A percentile compares a stretch with the other conserved stretches of the same genome.
Evolutionary conservation across 2,888 invertebrate species (phyloP).

Genomic region (Synanthedon tipuliformis): DNA sequence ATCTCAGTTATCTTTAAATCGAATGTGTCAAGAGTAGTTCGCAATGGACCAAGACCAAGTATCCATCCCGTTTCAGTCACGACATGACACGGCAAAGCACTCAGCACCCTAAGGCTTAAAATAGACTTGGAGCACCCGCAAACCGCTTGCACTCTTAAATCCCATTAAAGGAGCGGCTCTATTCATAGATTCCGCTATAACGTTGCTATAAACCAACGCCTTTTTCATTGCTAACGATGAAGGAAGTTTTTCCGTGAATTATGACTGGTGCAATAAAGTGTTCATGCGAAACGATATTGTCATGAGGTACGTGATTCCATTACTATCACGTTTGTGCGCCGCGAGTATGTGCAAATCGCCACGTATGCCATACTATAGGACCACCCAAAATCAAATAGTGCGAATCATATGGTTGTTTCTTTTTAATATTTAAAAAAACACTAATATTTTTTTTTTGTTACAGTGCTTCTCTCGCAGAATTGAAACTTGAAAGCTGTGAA

Average conservation of each 20-base stretch:
- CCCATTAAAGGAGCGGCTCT: conserved; percentile 38
- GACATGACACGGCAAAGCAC: conserved; percentile 51
- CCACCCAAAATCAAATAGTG: too few species aligned
- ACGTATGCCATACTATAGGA: background rate
- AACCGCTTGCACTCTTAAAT: conserved; percentile 46
- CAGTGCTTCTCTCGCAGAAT: too few species aligned
- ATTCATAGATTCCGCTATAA: conserved; percentile 27
- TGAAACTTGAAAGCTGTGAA: too few species aligned
- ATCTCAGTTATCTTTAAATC: too few species aligned
- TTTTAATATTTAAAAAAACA: too few species aligned
- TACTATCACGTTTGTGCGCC: conserved; percentile 6
- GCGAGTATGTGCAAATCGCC: background rate
- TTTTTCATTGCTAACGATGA: conserved; percentile 11
- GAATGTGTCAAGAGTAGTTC: background rate
- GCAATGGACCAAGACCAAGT: background rate
- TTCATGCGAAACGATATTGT: conserved; percentile 15
- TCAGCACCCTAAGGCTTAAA: conserved; percentile 42
- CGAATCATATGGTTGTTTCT: too few species aligned
- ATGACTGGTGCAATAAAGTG: conserved; percentile 11
- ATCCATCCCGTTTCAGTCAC: conserved; percentile 4
- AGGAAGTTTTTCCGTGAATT: conserved; percentile 17
- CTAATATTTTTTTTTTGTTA: too few species aligned
- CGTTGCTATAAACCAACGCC: conserved; percentile 12
- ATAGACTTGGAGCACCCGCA: conserved; percentile 30
- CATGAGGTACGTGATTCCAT: conserved; percentile 22